These are phyloP conservation scores for Microtus montanus DNA, from an alignment of 2,113 vertebrate species.

Conservation along the genomic window DNA sequence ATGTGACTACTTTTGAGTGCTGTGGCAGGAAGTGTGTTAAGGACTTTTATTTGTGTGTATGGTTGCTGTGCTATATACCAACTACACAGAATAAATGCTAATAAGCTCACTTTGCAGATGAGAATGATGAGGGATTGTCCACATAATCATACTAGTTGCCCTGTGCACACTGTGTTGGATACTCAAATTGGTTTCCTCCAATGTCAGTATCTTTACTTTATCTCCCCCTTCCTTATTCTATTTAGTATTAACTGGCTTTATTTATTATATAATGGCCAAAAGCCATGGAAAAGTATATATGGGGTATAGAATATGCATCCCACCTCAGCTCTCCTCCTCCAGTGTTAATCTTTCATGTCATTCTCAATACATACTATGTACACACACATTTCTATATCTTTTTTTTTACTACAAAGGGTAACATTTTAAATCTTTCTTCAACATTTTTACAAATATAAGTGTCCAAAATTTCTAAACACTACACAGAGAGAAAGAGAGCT, in stretches of 20 bases:
- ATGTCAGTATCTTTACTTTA: neutral
- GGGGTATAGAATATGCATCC: neutral
- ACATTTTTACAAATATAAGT: no score
- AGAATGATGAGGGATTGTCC: neutral
- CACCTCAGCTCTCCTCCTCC: neutral
- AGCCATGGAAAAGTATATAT: neutral
- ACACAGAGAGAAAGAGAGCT: neutral
- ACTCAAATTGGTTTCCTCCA: neutral
- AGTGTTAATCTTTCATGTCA: neutral
- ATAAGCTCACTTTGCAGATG: neutral
- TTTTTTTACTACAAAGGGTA: no score
- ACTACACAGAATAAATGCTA: neutral
- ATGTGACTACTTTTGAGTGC: neutral
- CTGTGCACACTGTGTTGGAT: neutral
- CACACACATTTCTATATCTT: no score
- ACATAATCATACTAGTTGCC: neutral
- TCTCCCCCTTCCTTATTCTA: neutral
- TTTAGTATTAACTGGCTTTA: slow-evolving; percentile 25
- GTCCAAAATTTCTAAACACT: no score
- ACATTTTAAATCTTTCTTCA: no score
- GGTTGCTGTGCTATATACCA: neutral
- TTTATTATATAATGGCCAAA: neutral
- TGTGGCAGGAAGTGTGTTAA: neutral
- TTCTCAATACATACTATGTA: neutral
- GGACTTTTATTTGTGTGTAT: neutral